Percentiles rank a stretch among this genome's conserved stretches.
Evolutionary conservation across 1,140 invertebrate genomes (phyloP).

Genomic region (Epicauta chinensis): DNA sequence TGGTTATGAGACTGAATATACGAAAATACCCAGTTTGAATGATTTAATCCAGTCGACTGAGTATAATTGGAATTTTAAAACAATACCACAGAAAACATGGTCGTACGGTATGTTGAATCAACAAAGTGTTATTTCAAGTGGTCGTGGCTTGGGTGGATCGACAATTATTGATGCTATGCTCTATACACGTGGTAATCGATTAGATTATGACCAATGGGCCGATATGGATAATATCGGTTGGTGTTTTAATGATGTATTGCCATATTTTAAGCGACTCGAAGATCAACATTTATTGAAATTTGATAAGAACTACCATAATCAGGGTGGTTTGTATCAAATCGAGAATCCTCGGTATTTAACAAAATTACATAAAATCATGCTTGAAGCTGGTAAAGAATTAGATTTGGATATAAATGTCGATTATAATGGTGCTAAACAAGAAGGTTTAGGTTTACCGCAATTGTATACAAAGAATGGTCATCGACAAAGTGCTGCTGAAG

Average conservation of each 20-base stretch:
- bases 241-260: constrained; percentile 71
- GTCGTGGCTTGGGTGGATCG: constrained; percentile 65
- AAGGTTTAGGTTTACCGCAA: too few species aligned
- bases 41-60: constrained; percentile 59
- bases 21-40: constrained; percentile 64
- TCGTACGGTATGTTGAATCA: constrained; percentile 49
- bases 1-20: constrained; percentile 54
- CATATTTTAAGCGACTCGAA: constrained; percentile 74
- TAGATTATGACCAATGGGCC: constrained; percentile 59
- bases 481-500: too few species aligned
- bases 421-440: too few species aligned
- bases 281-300: constrained; percentile 55
- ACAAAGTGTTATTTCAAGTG: constrained; percentile 54
- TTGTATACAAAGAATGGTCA: too few species aligned
- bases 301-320: constrained; percentile 48
- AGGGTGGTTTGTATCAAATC: too few species aligned
- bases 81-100: constrained; percentile 59
- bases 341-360: too few species aligned
- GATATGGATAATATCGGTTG: constrained; percentile 65
- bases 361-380: too few species aligned
- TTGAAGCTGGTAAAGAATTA: too few species aligned
- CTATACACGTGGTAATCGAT: constrained; percentile 70
- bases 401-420: too few species aligned
- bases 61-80: constrained; percentile 66
- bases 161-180: constrained; percentile 92